A percentile compares a stretch with the other conserved stretches of the same genome.
Evolutionary conservation across 2,888 invertebrate species (phyloP).

Genomic region (Parapristionchus giblindavisi): DNA sequence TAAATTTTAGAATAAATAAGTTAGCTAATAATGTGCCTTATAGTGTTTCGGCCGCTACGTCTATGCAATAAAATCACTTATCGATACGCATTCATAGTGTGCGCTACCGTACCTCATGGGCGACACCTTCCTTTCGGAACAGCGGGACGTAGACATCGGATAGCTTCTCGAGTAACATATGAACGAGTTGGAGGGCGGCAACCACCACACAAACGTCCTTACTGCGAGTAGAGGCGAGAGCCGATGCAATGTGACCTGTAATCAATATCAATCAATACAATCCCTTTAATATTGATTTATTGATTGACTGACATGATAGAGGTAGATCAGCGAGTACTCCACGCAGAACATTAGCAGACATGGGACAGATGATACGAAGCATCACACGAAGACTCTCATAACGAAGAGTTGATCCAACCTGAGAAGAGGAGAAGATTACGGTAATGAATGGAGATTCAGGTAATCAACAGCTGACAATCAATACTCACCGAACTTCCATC

Average conservation of each 20-base stretch:
- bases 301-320: constrained; percentile 70
- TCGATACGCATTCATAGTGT: too few relatives aligned
- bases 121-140: constrained; percentile 88
- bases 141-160: constrained; percentile 93
- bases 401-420: constrained; percentile 93
- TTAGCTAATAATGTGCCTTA: too few relatives aligned
- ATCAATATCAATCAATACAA: not conserved
- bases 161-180: constrained; percentile 83
- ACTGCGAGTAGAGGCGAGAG: constrained; percentile 83
- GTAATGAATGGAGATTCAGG: not conserved
- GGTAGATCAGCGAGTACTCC: constrained; percentile 73
- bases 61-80: not conserved
- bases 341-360: constrained; percentile 84
- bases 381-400: constrained; percentile 95
- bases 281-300: too few relatives aligned
- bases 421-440: constrained; percentile 37
- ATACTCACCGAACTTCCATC: constrained; percentile 85
- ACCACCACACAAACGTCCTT: constrained; percentile 95
- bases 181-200: constrained; percentile 94
- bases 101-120: constrained; percentile 43
- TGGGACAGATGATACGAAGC: constrained; percentile 94
- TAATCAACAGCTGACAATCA: constrained; percentile 1
- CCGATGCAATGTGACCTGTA: constrained; percentile 91
- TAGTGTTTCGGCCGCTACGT: too few relatives aligned
- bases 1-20: too few relatives aligned